Evolutionary conservation across 2,888 invertebrate species (phyloP).

Genomic region (Drosophila colorata): DNA sequence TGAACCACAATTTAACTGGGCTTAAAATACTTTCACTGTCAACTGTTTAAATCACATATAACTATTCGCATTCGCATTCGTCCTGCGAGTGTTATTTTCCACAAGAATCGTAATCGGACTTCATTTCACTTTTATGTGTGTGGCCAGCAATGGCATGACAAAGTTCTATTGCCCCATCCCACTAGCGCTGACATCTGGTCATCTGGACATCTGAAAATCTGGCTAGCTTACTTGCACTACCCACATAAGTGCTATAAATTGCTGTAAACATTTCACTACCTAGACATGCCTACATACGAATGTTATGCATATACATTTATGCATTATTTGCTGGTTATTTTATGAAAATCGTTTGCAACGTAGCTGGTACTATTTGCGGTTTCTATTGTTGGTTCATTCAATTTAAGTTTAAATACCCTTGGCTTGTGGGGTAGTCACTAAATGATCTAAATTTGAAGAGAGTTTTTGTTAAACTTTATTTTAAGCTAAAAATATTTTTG

Average conservation of each 20-base stretch:
- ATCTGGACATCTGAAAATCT: background rate
- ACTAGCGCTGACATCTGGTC: slow-evolving; percentile 7
- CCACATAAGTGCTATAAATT: slow-evolving; percentile 38
- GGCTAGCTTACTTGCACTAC: slow-evolving; percentile 1
- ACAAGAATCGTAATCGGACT: slow-evolving; percentile 14
- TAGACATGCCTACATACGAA: too few species aligned
- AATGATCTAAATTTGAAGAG: background rate
- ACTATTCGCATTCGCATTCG: background rate
- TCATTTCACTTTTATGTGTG: slow-evolving; percentile 6
- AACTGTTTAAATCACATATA: slow-evolving; percentile 2
- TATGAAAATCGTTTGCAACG: slow-evolving; percentile 38
- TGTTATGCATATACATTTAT: background rate
- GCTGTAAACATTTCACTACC: slow-evolving; percentile 46
- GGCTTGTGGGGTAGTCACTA: background rate
- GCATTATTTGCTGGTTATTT: slow-evolving; percentile 27
- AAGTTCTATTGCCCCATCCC: background rate
- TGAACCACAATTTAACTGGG: background rate
- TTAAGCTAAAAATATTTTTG: too few species aligned
- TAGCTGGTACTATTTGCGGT: slow-evolving; percentile 28
- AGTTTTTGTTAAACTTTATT: background rate
- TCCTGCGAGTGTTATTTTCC: background rate
- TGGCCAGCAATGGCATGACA: slow-evolving; percentile 2
- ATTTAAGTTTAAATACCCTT: slow-evolving; percentile 14
- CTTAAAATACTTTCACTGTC: background rate
- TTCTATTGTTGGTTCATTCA: slow-evolving; percentile 8